Percentiles rank a stretch among this genome's conserved stretches.
Evolutionary conservation across 1,140 invertebrate genomes (phyloP).

Genomic region (Stratiolaelaps scimitus): DNA sequence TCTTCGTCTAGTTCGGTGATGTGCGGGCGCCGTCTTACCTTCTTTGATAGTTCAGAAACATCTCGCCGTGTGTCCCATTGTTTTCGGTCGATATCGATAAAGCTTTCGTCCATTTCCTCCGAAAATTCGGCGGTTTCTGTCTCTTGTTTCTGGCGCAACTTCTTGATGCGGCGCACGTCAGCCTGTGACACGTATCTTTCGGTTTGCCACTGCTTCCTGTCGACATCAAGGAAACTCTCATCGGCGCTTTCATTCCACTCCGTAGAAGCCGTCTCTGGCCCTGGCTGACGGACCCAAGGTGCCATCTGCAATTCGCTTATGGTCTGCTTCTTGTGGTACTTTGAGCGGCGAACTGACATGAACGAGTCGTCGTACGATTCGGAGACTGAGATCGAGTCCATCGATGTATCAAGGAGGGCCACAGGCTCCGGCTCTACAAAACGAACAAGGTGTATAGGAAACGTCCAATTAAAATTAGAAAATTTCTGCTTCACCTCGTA

Average conservation of each 20-base stretch:
- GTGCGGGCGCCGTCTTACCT: not conserved
- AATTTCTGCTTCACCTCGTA: too few relatives aligned
- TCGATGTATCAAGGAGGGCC: constrained; percentile 19
- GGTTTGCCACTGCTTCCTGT: constrained; percentile 17
- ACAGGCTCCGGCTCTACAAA: not conserved
- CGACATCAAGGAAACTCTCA: constrained; percentile 21
- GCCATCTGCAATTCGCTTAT: constrained; percentile 14
- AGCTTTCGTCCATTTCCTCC: constrained; percentile 3
- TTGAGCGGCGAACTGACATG: not conserved
- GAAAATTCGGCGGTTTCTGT: constrained; percentile 18
- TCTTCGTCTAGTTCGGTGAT: constrained; percentile 22
- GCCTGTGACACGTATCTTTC: constrained; percentile 21
- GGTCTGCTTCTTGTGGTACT: constrained; percentile 15
- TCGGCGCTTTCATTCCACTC: constrained; percentile 21
- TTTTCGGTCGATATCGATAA: constrained; percentile 30
- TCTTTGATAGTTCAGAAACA: constrained; percentile 17
- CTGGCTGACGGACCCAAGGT: constrained; percentile 4
- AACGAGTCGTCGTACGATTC: constrained; percentile 21
- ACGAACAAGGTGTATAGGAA: too few relatives aligned
- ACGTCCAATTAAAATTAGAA: too few relatives aligned
- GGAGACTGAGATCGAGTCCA: constrained; percentile 9
- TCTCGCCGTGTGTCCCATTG: not conserved
- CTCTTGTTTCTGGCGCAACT: constrained; percentile 16
- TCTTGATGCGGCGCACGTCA: constrained; percentile 27
- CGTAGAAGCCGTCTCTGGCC: not conserved